These are phyloP conservation scores for Sinocyclocheilus grahami DNA, from an alignment of 2,113 vertebrate genomes.

Conservation along the genomic window DNA sequence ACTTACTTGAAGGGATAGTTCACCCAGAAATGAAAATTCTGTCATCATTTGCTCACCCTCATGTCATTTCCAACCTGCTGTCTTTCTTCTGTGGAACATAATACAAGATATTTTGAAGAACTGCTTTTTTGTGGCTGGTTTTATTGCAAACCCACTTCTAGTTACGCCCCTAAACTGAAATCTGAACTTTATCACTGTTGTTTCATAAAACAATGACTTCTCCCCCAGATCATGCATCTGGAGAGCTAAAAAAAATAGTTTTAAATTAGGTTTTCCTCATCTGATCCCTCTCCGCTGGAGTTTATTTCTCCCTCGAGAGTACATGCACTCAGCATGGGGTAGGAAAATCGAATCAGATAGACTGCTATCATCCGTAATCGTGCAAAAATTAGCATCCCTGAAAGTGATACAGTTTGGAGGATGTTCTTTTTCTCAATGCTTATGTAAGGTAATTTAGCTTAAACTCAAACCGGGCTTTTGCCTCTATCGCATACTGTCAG, in stretches of 20 bases:
- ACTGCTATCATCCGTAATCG: constrained; percentile 41
- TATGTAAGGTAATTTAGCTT: constrained; percentile 34
- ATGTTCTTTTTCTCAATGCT: constrained; percentile 19
- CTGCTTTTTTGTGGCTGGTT: neutral
- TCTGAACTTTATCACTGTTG: neutral
- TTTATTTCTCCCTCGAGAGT: constrained; percentile 19
- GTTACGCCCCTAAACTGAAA: neutral
- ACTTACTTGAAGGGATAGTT: neutral
- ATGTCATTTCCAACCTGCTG: neutral
- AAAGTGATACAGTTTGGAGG: constrained; percentile 35
- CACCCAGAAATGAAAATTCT: neutral
- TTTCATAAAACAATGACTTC: neutral
- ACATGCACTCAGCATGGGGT: constrained; percentile 12
- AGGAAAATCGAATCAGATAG: constrained; percentile 47
- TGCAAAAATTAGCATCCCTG: constrained; percentile 24
- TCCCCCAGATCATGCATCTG: constrained; percentile 11
- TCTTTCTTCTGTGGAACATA: neutral
- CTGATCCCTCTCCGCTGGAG: constrained; percentile 33
- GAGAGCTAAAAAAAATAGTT: constrained; percentile 34
- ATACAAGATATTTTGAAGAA: neutral
- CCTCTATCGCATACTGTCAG: neutral
- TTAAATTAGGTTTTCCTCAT: constrained; percentile 38
- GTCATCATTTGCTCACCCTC: neutral
- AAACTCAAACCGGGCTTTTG: constrained; percentile 10
- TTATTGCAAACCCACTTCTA: neutral